These are phyloP conservation scores for Lasioglossum calceatum DNA, from an alignment of 2,888 invertebrate genomes.

Conservation along the genomic window DNA sequence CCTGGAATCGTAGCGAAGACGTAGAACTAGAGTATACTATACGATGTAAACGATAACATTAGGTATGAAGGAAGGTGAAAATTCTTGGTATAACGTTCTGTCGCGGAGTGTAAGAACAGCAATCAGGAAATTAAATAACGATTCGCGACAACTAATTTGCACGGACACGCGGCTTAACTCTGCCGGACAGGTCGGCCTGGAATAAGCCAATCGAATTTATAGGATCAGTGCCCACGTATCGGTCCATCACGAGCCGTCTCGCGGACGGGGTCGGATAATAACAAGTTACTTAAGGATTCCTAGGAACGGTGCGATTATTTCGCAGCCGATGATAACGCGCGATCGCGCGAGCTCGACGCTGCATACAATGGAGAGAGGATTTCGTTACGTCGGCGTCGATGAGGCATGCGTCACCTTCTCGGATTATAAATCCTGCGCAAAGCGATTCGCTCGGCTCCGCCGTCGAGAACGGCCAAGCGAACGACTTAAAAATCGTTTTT, in stretches of 20 bases:
- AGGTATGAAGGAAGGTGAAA: too few relatives aligned
- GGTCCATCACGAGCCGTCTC: conserved; percentile 8
- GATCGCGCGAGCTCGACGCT: conserved; percentile 20
- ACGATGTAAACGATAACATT: too few relatives aligned
- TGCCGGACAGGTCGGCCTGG: neutral
- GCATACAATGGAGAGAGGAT: conserved; percentile 31
- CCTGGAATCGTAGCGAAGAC: too few relatives aligned
- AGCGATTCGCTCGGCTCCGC: conserved; percentile 40
- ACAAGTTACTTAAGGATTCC: conserved; percentile 37
- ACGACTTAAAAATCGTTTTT: conserved; percentile 59
- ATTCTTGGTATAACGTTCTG: too few relatives aligned
- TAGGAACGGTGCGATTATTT: conserved; percentile 42
- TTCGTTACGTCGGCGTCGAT: conserved; percentile 41
- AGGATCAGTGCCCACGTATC: conserved; percentile 6
- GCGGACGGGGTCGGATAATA: conserved; percentile 35
- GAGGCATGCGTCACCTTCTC: conserved; percentile 49
- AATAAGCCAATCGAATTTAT: neutral
- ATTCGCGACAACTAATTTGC: neutral
- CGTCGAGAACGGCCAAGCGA: conserved; percentile 1
- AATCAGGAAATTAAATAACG: neutral
- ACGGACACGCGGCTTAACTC: neutral
- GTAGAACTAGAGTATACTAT: too few relatives aligned
- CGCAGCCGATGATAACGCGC: conserved; percentile 27
- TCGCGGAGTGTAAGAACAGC: too few relatives aligned
- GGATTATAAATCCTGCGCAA: conserved; percentile 49